A percentile compares a stretch with the other conserved stretches of the same genome.
These are phyloP conservation scores for Paracyclopina nana DNA, from an alignment of 1,140 invertebrate species.

Conservation along the genomic window DNA sequence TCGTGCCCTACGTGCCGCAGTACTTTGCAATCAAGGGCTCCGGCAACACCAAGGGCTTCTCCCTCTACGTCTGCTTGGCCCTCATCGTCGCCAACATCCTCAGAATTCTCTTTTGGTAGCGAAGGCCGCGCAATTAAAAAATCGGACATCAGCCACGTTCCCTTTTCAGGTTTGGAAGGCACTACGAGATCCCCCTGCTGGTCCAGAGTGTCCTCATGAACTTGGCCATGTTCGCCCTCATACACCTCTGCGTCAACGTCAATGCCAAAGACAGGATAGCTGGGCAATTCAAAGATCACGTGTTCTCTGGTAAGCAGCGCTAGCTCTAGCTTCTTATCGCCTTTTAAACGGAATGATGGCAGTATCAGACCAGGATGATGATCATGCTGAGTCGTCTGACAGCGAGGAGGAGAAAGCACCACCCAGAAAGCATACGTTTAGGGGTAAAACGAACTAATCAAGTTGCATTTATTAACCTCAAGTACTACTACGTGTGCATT, in stretches of 20 bases:
- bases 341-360: too few species aligned
- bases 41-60: conserved; percentile 85
- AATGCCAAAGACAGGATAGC: conserved; percentile 59
- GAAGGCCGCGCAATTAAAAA: conserved; percentile 18
- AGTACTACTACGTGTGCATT: too few species aligned
- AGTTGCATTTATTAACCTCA: too few species aligned
- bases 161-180: conserved; percentile 80
- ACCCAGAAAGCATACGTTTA: too few species aligned
- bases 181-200: conserved; percentile 80
- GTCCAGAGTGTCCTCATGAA: conserved; percentile 96
- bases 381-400: too few species aligned
- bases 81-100: conserved; percentile 86
- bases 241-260: conserved; percentile 75
- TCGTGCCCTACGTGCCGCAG: conserved; percentile 73
- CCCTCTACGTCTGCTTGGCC: conserved; percentile 81
- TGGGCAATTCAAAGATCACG: conserved; percentile 41
- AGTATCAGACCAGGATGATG: too few species aligned
- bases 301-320: conserved; percentile 57
- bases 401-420: too few species aligned
- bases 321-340: too few species aligned
- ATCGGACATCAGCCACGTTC: background rate
- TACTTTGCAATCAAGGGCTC: conserved; percentile 74
- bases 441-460: too few species aligned
- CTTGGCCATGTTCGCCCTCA: conserved; percentile 81
- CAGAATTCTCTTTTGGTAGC: conserved; percentile 92